phyloP scores from a whole-genome alignment of 2,888 invertebrate genomes.

The Magallana nippona region DNA sequence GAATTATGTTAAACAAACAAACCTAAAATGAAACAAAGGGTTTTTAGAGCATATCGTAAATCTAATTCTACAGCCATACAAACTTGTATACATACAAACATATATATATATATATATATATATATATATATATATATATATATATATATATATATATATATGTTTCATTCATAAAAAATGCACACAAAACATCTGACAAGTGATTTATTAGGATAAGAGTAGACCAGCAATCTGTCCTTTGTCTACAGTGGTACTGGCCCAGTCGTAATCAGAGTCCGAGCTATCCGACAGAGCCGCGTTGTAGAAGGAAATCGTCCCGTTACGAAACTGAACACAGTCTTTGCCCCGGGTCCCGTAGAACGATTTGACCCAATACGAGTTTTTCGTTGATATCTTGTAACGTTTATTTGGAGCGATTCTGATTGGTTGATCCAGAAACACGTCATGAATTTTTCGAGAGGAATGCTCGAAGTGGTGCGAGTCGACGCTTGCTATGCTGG shows the following conservation, averaged over 20 bases:
- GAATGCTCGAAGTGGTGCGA: neutral
- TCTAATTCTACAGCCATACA: too few species aligned
- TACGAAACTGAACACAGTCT: neutral
- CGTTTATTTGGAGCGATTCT: slow-evolving; percentile 17
- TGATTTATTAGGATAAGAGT: neutral
- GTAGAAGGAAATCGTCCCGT: neutral
- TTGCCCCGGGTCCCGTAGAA: neutral
- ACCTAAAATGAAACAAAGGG: too few species aligned
- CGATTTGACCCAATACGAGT: neutral
- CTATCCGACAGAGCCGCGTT: neutral
- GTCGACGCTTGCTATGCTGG: slow-evolving; percentile 1
- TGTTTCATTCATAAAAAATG: too few species aligned
- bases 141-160: too few species aligned
- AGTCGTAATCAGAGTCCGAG: neutral
- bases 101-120: too few species aligned
- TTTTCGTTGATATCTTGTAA: neutral
- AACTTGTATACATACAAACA: too few species aligned
- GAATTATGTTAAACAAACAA: too few species aligned
- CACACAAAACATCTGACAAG: too few species aligned
- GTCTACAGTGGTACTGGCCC: neutral
- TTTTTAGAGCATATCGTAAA: too few species aligned
- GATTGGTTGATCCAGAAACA: neutral
- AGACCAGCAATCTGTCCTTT: slow-evolving; percentile 6
- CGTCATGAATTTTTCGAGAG: neutral
- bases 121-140: too few species aligned